Evolutionary conservation across 2,797 vertebrate species (phyloP).

Genomic region (Pogonophryne albipinna): DNA sequence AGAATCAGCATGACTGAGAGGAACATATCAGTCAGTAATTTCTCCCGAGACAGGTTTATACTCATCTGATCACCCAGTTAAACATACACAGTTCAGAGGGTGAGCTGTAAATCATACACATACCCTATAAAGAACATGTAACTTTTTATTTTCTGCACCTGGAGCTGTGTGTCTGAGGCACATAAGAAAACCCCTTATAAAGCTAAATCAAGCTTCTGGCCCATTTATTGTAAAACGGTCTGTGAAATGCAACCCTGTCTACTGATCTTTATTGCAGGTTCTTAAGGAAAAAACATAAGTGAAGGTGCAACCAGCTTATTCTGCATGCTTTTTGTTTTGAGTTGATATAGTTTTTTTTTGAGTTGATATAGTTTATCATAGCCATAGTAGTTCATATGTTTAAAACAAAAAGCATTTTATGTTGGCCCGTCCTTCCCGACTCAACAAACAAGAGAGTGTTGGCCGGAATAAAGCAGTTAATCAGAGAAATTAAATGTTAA

Average conservation of each 20-base stretch:
- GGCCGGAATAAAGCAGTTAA: not conserved
- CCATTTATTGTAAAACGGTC: slow-evolving; percentile 66
- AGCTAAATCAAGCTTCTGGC: slow-evolving; percentile 41
- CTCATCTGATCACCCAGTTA: slow-evolving; percentile 55
- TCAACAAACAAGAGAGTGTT: not conserved
- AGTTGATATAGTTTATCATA: slow-evolving; percentile 45
- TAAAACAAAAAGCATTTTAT: not conserved
- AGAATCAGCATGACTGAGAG: slow-evolving; percentile 35
- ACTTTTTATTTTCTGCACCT: slow-evolving; percentile 55
- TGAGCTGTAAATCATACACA: slow-evolving; percentile 12
- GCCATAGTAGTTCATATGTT: not conserved
- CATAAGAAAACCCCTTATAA: slow-evolving; percentile 52
- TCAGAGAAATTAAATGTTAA: not conserved
- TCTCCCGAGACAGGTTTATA: slow-evolving; percentile 51
- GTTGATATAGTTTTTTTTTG: slow-evolving; percentile 45
- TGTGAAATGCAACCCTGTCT: slow-evolving; percentile 57
- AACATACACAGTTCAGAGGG: slow-evolving; percentile 43
- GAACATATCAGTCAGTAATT: slow-evolving; percentile 43
- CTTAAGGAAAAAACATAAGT: slow-evolving; percentile 47
- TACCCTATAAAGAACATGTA: slow-evolving; percentile 3
- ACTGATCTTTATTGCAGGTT: slow-evolving; percentile 61
- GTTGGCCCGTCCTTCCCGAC: not conserved
- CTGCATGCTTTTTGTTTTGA: slow-evolving; percentile 42
- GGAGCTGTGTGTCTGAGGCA: slow-evolving; percentile 39
- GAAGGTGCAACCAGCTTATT: slow-evolving; percentile 46